A percentile compares a stretch with the other conserved stretches of the same genome.
phyloP scores from a whole-genome alignment of 2,797 vertebrate genomes.

The Buceros bicornis region DNA sequence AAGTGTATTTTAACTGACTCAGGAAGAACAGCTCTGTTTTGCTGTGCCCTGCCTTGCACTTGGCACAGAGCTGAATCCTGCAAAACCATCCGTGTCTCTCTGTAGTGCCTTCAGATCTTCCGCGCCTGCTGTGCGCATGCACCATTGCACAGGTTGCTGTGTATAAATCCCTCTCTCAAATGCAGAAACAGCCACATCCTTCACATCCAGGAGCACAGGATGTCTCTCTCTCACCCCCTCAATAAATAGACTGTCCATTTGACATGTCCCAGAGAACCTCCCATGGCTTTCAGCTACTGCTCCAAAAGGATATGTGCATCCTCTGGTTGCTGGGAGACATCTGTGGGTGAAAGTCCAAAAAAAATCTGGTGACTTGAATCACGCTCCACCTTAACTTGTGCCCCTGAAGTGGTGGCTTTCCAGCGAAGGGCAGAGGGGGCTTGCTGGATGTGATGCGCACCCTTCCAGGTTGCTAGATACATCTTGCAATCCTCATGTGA shows the following conservation, averaged over 20 bases:
- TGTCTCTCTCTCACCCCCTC: not conserved
- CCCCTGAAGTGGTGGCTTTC: not conserved
- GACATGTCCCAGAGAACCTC: not conserved
- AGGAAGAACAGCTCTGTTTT: not conserved
- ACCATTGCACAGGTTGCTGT: not conserved
- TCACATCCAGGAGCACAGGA: not conserved
- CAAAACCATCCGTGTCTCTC: not conserved
- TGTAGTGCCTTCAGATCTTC: not conserved
- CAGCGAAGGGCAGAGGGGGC: not conserved
- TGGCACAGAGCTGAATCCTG: not conserved
- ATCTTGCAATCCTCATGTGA: accelerated
- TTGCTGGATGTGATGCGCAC: not conserved
- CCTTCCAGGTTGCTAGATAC: not conserved
- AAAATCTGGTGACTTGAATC: accelerated
- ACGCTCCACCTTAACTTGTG: not conserved
- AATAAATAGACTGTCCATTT: not conserved
- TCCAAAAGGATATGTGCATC: accelerated
- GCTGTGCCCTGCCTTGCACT: not conserved
- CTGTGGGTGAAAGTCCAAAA: not conserved
- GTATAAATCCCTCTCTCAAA: not conserved
- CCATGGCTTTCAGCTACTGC: not conserved
- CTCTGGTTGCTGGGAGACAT: not conserved
- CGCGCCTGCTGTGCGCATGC: accelerated
- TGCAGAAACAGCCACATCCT: not conserved
- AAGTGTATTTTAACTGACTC: not conserved